phyloP scores from a whole-genome alignment of 1,140 invertebrate genomes.

The Antheraea pernyi region DNA sequence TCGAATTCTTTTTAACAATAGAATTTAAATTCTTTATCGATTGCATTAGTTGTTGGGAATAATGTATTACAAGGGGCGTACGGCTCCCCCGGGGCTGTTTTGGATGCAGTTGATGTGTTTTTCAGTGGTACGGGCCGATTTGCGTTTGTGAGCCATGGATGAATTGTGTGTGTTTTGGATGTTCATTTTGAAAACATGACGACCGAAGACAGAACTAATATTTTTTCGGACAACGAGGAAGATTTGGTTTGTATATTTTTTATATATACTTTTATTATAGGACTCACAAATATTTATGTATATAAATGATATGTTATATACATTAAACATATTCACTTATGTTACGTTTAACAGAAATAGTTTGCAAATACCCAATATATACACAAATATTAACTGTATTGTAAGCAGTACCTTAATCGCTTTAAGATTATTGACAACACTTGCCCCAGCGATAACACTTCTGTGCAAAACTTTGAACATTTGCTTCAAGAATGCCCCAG shows the following conservation, averaged over 20 bases:
- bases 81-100: constrained; percentile 27
- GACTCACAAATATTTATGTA: too few species aligned
- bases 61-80: constrained; percentile 17
- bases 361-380: too few species aligned
- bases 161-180: constrained; percentile 37
- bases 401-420: too few species aligned
- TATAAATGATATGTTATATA: too few species aligned
- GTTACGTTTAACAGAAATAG: too few species aligned
- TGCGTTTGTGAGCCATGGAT: constrained; percentile 64
- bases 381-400: too few species aligned
- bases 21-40: constrained; percentile 14
- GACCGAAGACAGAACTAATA: constrained; percentile 59
- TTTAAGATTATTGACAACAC: too few species aligned
- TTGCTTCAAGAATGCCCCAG: too few species aligned
- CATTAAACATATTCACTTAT: too few species aligned
- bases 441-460: too few species aligned
- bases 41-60: not conserved
- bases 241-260: constrained; percentile 56
- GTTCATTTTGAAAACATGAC: constrained; percentile 53
- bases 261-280: not conserved
- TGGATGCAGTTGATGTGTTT: constrained; percentile 68
- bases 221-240: constrained; percentile 70
- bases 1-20: not conserved
- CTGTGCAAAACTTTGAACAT: too few species aligned
- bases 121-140: constrained; percentile 42